These are phyloP conservation scores for Xenopus borealis DNA, from an alignment of 2,113 vertebrate genomes.

Conservation along the genomic window DNA sequence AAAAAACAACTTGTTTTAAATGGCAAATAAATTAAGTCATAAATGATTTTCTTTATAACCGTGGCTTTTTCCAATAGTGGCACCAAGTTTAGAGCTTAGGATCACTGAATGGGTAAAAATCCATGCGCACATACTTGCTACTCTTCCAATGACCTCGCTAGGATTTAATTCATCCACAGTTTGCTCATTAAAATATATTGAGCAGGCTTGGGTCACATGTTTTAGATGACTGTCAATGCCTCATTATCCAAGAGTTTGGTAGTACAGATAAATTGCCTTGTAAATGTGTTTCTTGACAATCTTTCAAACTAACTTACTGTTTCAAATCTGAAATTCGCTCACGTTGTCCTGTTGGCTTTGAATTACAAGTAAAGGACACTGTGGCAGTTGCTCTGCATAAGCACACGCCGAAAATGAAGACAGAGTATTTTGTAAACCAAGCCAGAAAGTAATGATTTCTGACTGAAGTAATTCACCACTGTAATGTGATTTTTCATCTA, in stretches of 20 bases:
- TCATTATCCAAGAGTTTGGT: slow-evolving; percentile 31
- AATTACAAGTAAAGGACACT: not conserved
- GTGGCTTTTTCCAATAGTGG: slow-evolving; percentile 13
- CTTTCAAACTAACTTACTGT: slow-evolving; percentile 15
- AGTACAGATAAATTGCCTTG: slow-evolving; percentile 19
- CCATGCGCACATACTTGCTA: slow-evolving; percentile 10
- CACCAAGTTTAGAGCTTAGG: slow-evolving; percentile 21
- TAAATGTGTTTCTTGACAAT: slow-evolving; percentile 33
- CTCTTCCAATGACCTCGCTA: slow-evolving; percentile 37
- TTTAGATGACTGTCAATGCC: slow-evolving; percentile 42
- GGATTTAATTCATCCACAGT: slow-evolving; percentile 30
- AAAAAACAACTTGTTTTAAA: slow-evolving; percentile 4
- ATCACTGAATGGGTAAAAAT: slow-evolving; percentile 27
- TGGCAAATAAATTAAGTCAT: slow-evolving; percentile 39
- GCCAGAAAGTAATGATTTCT: slow-evolving; percentile 16
- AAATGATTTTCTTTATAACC: slow-evolving; percentile 8
- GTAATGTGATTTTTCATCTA: slow-evolving; percentile 16
- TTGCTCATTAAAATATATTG: slow-evolving; percentile 45
- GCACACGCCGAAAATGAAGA: not conserved
- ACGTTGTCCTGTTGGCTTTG: slow-evolving; percentile 3
- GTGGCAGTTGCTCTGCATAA: not conserved
- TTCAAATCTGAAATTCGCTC: slow-evolving; percentile 8
- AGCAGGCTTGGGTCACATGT: slow-evolving; percentile 36
- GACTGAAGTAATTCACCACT: slow-evolving; percentile 18
- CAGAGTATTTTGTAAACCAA: slow-evolving; percentile 6